Evolutionary conservation across 2,797 vertebrate species (phyloP).

Genomic region (Hemibagrus guttatus): DNA sequence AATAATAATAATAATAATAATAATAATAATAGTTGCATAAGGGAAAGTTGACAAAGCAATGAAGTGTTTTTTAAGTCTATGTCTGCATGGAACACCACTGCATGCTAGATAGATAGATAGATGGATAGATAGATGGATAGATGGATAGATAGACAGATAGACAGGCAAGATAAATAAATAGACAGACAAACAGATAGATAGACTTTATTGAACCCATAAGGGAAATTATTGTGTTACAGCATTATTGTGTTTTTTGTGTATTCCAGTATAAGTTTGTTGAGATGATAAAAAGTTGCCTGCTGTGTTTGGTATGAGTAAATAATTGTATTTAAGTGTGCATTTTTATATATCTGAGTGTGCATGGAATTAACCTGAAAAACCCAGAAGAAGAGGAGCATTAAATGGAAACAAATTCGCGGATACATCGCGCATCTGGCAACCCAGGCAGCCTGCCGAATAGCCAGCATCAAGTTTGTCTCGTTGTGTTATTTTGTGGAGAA

Average conservation of each 20-base stretch:
- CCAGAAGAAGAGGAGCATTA: not conserved
- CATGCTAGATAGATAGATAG: too few species aligned
- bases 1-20: too few species aligned
- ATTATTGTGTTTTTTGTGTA: not conserved
- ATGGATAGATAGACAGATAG: too few species aligned
- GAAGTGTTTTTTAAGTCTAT: not conserved
- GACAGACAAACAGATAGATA: too few species aligned
- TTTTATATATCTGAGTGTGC: not conserved
- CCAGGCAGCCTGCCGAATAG: too few species aligned
- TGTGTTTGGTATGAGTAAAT: not conserved
- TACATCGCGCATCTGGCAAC: constrained; percentile 5
- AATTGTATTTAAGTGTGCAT: not conserved
- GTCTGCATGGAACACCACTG: too few species aligned
- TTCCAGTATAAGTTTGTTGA: not conserved
- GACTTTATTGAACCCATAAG: too few species aligned
- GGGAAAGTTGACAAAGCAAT: not conserved
- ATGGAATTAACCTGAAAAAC: not conserved
- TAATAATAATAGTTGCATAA: not conserved
- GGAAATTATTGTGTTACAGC: too few species aligned
- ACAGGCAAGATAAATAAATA: too few species aligned
- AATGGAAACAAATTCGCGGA: not conserved
- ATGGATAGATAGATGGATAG: too few species aligned
- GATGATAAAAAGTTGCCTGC: not conserved
- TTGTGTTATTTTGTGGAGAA: not conserved
- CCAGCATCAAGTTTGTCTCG: not conserved